phyloP scores from a whole-genome alignment of 2,888 invertebrate genomes.

The Carterocephalus palaemon region DNA sequence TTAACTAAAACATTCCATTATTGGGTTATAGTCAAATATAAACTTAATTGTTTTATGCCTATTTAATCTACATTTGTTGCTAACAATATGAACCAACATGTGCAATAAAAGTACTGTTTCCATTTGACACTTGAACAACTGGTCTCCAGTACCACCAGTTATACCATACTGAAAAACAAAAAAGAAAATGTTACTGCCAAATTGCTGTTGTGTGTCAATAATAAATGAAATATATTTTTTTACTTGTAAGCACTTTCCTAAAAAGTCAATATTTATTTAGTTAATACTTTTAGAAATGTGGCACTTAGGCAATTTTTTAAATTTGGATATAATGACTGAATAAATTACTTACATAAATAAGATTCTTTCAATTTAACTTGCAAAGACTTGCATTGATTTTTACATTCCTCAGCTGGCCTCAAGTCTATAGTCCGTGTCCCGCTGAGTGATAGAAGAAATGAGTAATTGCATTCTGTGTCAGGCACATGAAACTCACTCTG shows the following conservation, averaged over 20 bases:
- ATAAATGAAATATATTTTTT: background rate
- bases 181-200: conserved; percentile 34
- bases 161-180: conserved; percentile 85
- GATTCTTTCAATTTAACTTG: conserved; percentile 84
- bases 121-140: conserved; percentile 78
- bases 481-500: conserved; percentile 84
- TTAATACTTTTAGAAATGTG: too few relatives aligned
- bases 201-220: background rate
- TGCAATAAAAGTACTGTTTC: conserved; percentile 80
- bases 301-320: too few relatives aligned
- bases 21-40: conserved; percentile 27
- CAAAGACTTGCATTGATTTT: conserved; percentile 83
- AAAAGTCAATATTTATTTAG: too few relatives aligned
- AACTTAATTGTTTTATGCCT: conserved; percentile 59
- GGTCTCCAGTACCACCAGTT: conserved; percentile 93
- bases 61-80: conserved; percentile 44
- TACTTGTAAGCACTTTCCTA: too few relatives aligned
- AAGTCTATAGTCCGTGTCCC: conserved; percentile 86
- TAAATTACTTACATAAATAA: conserved; percentile 84
- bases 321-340: too few relatives aligned
- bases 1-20: conserved; percentile 64
- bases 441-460: conserved; percentile 85
- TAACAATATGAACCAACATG: conserved; percentile 87
- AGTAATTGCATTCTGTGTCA: conserved; percentile 89
- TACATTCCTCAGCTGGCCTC: conserved; percentile 88